Evolutionary conservation across 1,140 invertebrate genomes (phyloP).

Genomic region (Caenorhabditis inopinata): DNA sequence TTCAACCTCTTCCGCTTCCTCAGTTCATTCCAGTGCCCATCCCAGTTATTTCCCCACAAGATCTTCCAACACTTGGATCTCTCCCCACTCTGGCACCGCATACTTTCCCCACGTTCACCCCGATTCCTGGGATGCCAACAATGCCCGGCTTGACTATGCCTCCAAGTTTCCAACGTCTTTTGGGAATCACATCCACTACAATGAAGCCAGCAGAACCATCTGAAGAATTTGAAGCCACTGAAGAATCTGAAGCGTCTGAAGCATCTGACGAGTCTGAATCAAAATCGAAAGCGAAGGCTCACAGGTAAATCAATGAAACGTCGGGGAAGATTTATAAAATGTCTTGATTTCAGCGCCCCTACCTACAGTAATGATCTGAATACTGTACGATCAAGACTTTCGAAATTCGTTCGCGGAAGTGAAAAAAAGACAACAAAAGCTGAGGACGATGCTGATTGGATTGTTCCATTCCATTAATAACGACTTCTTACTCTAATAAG

Average conservation of each 20-base stretch:
- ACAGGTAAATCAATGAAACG: background rate
- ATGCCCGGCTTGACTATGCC: conserved; percentile 41
- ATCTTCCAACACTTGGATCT: conserved; percentile 25
- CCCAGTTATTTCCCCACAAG: background rate
- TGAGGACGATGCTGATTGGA: conserved; percentile 37
- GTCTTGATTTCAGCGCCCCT: conserved; percentile 1
- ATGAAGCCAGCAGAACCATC: background rate
- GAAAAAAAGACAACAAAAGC: conserved; percentile 8
- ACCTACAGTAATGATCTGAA: conserved; percentile 25
- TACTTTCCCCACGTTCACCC: conserved; percentile 23
- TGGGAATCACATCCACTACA: conserved; percentile 33
- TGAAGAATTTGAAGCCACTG: conserved; percentile 9
- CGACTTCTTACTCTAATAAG: conserved; percentile 7
- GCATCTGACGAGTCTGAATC: too few relatives aligned
- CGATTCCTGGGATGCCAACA: conserved; percentile 33
- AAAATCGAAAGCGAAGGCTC: background rate
- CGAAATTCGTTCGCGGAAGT: conserved; percentile 35
- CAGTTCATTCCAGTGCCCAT: conserved; percentile 14
- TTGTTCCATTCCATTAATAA: conserved; percentile 32
- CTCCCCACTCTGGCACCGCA: conserved; percentile 23
- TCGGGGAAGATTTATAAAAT: background rate
- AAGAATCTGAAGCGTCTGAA: background rate
- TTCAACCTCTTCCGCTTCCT: conserved; percentile 28
- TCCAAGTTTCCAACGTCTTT: conserved; percentile 37
- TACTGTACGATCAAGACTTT: conserved; percentile 26